Base-by-base conservation (phyloP, 2,113 vertebrate species). In the Orientallactaga bullata region DNA sequence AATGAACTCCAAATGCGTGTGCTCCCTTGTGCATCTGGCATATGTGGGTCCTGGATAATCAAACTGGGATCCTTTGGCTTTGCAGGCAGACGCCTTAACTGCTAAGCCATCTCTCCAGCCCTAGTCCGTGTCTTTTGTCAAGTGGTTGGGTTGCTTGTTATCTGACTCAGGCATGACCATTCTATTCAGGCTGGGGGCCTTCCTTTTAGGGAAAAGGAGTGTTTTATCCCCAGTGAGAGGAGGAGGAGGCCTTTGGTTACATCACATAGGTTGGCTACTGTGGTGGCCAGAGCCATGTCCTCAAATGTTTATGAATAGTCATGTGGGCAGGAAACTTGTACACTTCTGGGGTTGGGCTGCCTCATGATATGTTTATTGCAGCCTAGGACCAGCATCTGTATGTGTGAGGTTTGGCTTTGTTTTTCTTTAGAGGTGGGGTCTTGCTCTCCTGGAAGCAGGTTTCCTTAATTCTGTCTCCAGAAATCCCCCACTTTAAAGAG, bases 401-500 rank as follows among this genome's bases (percentile, higher is more conserved):
- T 20, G 21, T 86, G 58, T 66, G 51, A 37, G 58, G 37, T 65
- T 93, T 91, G 73, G 65, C 13, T 93, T 94, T 90, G 66, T n/a
- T 90, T 80, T 96, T 85, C 42, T 15, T 32, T 26, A 26, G n/a
- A 69, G 61, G 51, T 12, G 58, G 88, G 24, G 18, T 89, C 55
- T 93, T 96, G 47, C 9, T 82, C 0, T 77, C 61, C 7, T 80
- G 79, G 92, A 88, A 88, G 82, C 80, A 94, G 58, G 80, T 85
- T 97, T 97, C 97, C 97, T 98, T 98, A 95, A 98, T 95, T 2
- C 3, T 7, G 1, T 17, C 61, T 95, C 39, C 94, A 99, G 99
- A 99, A 97, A 99, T 99, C 95, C 99, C 99, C 0, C 99, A 99
- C 97, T 99, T 99, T 95, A 99, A 99, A 95, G 99, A 99, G 32